Percentiles rank a stretch among this genome's conserved stretches.
These are phyloP conservation scores for Noturus placidus DNA, from an alignment of 2,113 vertebrate species.

Conservation along the genomic window DNA sequence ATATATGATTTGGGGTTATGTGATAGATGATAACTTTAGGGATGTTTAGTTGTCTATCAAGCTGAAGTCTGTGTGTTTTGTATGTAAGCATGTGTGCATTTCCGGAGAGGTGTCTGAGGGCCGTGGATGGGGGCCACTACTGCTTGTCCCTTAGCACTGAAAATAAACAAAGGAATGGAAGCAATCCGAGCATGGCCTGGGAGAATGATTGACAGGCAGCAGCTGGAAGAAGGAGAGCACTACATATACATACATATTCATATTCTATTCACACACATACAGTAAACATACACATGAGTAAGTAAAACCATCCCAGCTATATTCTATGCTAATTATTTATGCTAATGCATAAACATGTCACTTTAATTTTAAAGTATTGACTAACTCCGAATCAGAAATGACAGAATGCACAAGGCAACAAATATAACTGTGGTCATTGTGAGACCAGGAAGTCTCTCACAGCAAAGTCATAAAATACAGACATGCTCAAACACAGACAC, in stretches of 20 bases:
- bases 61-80: constrained; percentile 16
- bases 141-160: constrained; percentile 51
- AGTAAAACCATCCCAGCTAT: neutral
- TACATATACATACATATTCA: constrained; percentile 42
- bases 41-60: neutral
- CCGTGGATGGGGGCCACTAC: constrained; percentile 37
- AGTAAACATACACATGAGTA: neutral
- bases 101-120: constrained; percentile 40
- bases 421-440: constrained; percentile 13
- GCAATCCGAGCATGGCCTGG: constrained; percentile 58
- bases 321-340: neutral
- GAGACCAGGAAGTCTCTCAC: constrained; percentile 52
- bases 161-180: constrained; percentile 65
- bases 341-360: neutral
- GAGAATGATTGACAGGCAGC: constrained; percentile 62
- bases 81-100: constrained; percentile 2
- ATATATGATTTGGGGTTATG: neutral
- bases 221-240: constrained; percentile 55
- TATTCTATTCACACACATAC: constrained; percentile 20
- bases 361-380: neutral
- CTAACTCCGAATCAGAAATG: neutral
- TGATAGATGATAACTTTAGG: neutral
- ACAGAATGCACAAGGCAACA: neutral
- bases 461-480: constrained; percentile 52
- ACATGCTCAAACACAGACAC: constrained; percentile 50